A percentile compares a stretch with the other conserved stretches of the same genome.
phyloP scores from a whole-genome alignment of 2,797 vertebrate species.

The Crocodylus rhombifer region DNA sequence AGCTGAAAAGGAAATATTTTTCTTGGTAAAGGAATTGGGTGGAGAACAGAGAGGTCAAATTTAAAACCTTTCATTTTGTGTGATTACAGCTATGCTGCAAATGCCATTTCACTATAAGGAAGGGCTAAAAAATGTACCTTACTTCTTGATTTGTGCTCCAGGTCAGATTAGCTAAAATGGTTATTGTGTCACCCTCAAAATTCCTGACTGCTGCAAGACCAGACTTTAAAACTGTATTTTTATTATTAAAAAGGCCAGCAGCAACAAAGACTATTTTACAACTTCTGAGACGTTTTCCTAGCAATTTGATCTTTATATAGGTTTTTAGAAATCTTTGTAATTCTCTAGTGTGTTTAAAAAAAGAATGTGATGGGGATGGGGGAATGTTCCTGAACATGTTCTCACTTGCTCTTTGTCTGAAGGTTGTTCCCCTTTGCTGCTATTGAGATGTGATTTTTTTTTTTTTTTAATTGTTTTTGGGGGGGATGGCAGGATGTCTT shows the following conservation, averaged over 20 bases:
- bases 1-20: slow-evolving; percentile 51
- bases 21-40: slow-evolving; percentile 41
- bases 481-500: background rate
- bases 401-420: slow-evolving; percentile 34
- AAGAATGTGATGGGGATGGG: background rate
- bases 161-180: slow-evolving; percentile 78
- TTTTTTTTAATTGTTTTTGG: background rate
- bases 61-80: slow-evolving; percentile 74
- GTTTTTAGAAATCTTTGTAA: slow-evolving; percentile 69
- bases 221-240: slow-evolving; percentile 77
- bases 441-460: background rate
- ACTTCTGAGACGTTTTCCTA: slow-evolving; percentile 73
- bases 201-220: slow-evolving; percentile 71
- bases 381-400: slow-evolving; percentile 28
- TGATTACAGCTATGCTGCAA: slow-evolving; percentile 75
- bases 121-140: slow-evolving; percentile 73
- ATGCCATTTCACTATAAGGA: slow-evolving; percentile 73
- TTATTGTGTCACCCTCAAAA: slow-evolving; percentile 78
- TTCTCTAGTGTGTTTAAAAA: slow-evolving; percentile 60
- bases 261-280: slow-evolving; percentile 76
- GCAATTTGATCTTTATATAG: slow-evolving; percentile 76
- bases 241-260: slow-evolving; percentile 80
- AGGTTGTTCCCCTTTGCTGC: background rate
- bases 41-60: slow-evolving; percentile 67
- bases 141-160: slow-evolving; percentile 76